These are phyloP conservation scores for Drosophila paulistorum DNA, from an alignment of 1,140 invertebrate species.

Conservation along the genomic window DNA sequence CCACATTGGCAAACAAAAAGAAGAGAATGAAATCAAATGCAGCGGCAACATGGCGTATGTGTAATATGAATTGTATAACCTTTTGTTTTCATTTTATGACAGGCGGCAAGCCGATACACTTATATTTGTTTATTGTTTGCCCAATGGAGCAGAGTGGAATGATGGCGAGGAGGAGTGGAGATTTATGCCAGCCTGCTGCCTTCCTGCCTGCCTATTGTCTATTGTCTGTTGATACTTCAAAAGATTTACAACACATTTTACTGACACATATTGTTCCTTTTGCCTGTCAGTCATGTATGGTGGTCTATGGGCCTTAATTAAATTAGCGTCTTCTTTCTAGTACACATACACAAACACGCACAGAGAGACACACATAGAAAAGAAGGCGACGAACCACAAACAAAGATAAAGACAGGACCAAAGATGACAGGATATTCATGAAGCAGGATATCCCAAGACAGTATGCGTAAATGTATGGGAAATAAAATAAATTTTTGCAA, in stretches of 20 bases:
- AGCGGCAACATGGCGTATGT: constrained; percentile 53
- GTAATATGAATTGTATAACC: constrained; percentile 39
- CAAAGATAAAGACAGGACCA: constrained; percentile 41
- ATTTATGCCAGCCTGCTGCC: no score
- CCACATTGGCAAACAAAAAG: constrained; percentile 6
- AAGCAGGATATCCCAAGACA: no score
- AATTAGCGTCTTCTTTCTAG: constrained; percentile 55
- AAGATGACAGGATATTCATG: constrained; percentile 32
- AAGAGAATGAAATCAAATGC: constrained; percentile 54
- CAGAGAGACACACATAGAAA: constrained; percentile 8
- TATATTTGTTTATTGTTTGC: constrained; percentile 45
- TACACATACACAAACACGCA: not conserved
- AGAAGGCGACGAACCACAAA: constrained; percentile 59
- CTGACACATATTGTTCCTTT: constrained; percentile 63
- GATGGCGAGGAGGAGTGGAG: not conserved
- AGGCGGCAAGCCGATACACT: constrained; percentile 55
- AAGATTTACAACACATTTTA: constrained; percentile 70
- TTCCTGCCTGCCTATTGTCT: constrained; percentile 6
- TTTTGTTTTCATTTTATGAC: constrained; percentile 46
- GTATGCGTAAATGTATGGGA: not conserved
- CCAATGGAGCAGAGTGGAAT: not conserved
- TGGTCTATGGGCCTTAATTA: constrained; percentile 71
- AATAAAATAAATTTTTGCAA: constrained; percentile 69
- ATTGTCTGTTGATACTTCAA: constrained; percentile 38
- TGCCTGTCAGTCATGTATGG: constrained; percentile 37